Percentiles rank a stretch among this genome's conserved stretches.
These are phyloP conservation scores for Catharus bicknelli DNA, from an alignment of 2,113 vertebrate genomes.

Conservation along the genomic window DNA sequence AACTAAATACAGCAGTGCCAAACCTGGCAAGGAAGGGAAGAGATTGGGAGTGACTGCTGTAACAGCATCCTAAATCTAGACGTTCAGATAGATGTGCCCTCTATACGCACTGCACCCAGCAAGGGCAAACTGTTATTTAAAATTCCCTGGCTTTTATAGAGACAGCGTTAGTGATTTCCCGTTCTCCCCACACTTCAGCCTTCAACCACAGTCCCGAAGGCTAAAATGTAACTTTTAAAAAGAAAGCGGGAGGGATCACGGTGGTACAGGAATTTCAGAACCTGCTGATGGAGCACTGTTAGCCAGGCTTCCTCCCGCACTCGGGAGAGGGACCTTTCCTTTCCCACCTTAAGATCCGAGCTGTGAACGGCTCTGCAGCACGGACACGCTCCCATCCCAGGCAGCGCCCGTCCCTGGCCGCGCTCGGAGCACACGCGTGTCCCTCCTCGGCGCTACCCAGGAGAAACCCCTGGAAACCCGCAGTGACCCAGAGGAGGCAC, in stretches of 20 bases:
- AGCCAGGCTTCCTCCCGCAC: background rate
- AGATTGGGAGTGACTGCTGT: rapidly evolving
- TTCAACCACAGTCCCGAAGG: background rate
- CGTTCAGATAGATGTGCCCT: background rate
- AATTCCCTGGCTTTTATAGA: background rate
- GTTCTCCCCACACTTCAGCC: background rate
- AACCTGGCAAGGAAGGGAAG: background rate
- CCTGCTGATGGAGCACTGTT: background rate
- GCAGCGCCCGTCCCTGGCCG: background rate
- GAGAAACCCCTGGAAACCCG: background rate
- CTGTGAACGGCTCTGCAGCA: background rate
- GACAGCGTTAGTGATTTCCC: background rate
- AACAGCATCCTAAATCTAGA: background rate
- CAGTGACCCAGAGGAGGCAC: no score
- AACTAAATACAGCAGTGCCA: background rate
- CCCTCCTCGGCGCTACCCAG: background rate
- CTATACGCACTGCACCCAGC: background rate
- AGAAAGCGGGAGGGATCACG: rapidly evolving
- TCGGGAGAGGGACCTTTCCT: background rate
- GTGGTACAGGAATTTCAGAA: background rate
- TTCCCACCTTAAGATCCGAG: background rate
- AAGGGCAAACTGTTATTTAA: background rate
- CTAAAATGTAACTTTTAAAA: background rate
- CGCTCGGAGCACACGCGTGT: background rate
- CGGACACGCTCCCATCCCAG: background rate